Conservation (phyloP, 2,888 invertebrate genomes). For the Rugalucina vietnamica region DNA sequence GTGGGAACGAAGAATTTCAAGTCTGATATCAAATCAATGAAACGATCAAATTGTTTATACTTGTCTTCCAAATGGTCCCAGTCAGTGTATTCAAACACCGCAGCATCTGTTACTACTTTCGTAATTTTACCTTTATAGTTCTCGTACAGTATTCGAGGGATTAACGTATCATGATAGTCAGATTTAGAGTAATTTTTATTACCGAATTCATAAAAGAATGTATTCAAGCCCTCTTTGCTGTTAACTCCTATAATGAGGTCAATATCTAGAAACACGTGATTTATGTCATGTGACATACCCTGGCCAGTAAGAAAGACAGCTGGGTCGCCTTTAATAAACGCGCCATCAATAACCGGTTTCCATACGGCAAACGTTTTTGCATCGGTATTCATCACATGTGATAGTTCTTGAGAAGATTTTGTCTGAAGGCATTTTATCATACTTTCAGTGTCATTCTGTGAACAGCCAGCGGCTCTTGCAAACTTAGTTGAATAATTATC, state of each 20-base stretch:
- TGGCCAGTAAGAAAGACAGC: neutral
- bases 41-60: neutral
- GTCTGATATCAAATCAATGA: conserved; percentile 13
- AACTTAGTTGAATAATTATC: neutral
- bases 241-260: neutral
- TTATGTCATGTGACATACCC: neutral
- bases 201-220: neutral
- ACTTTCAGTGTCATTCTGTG: neutral
- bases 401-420: neutral
- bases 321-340: neutral
- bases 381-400: neutral
- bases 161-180: neutral
- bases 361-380: neutral
- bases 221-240: neutral
- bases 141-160: neutral
- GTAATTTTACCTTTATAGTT: neutral
- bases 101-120: neutral
- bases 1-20: conserved; percentile 2
- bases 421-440: conserved; percentile 11
- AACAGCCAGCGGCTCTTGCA: neutral
- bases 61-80: neutral
- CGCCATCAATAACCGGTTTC: neutral
- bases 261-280: neutral
- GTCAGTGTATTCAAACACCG: conserved; percentile 17
- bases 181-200: neutral